Percentiles rank a stretch among this genome's conserved stretches.
phyloP scores from a whole-genome alignment of 2,888 invertebrate species.

The Petrolisthes cinctipes region DNA sequence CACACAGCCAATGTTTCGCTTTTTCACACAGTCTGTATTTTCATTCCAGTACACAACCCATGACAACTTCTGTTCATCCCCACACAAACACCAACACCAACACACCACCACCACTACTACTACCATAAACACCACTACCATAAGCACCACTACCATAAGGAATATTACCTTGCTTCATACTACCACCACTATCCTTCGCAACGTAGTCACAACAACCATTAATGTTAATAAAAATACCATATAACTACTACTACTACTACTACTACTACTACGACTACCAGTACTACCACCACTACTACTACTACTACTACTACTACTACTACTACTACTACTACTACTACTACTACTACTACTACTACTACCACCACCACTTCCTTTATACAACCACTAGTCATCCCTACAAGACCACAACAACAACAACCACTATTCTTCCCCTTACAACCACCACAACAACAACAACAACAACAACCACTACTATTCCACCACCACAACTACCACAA shows the following conservation, averaged over 20 bases:
- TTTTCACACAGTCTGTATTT: too few relatives aligned
- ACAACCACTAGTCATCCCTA: background rate
- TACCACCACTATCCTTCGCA: background rate
- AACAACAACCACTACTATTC: background rate
- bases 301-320: too few relatives aligned
- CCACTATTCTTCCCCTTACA: background rate
- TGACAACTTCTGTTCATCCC: too few relatives aligned
- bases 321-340: slow-evolving; percentile 10
- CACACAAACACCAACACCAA: background rate
- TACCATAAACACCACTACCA: too few relatives aligned
- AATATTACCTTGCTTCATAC: background rate
- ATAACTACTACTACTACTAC: slow-evolving; percentile 20
- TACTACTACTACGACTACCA: background rate
- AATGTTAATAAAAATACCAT: background rate
- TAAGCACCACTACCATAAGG: background rate
- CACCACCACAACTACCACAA: background rate
- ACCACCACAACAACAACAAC: background rate
- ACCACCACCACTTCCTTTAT: background rate
- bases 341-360: background rate
- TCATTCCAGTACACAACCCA: too few relatives aligned
- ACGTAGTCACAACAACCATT: background rate
- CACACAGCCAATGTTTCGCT: too few relatives aligned
- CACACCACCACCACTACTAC: too few relatives aligned
- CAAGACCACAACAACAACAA: slow-evolving; percentile 14
- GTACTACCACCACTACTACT: background rate